Evolutionary conservation across 2,888 invertebrate genomes (phyloP), one percentile per base, ranked within the genome.

Genomic region (Polymixis lichenea): DNA sequence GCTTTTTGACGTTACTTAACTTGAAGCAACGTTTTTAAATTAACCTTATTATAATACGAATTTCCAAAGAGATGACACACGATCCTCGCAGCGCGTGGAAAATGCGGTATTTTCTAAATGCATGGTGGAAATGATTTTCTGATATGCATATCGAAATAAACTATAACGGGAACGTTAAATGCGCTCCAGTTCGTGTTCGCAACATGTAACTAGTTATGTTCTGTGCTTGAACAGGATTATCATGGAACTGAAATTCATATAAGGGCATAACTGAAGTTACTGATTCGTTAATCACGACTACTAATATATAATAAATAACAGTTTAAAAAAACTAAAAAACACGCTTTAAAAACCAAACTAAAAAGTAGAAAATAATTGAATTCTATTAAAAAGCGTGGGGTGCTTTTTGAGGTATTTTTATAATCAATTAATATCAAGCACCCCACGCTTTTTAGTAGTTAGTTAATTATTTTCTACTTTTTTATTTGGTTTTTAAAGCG

Each of bases 91-190:
- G 22, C 13, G 56, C 84, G 58, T 74, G 51, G 61, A 69, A 28
- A 84, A 69, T 72, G 73, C 49, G 65, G 65, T 38, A 80, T 84
- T 82, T 84, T 77, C 64, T 72, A 60, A 84, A 78, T 68, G 64
- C 61, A 53, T 46, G 66, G n/a, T 62, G 70, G 78, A 81, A 74
- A 84, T 84, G 61, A 84, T 84, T 85, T 84, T 84, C 82, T 84
- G 82, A 84, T 82, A 84, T 73, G 78, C 84, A 85, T 78, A 84
- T 78, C 85, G 70, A 78, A 75, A 85, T 84, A 84, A 84, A 84
- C 78, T 85, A 62, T 66, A 84, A 70, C 72, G 77, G 65, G 74
- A 65, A 75, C 83, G 65, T 81, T 80, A 65, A 81, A 84, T 69
- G 82, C 84, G 84, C 69, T 83, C 81, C 62, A 78, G 78, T 84